These are phyloP conservation scores for Gallinago solitaria DNA, from an alignment of 2,797 vertebrate species.

Conservation along the genomic window DNA sequence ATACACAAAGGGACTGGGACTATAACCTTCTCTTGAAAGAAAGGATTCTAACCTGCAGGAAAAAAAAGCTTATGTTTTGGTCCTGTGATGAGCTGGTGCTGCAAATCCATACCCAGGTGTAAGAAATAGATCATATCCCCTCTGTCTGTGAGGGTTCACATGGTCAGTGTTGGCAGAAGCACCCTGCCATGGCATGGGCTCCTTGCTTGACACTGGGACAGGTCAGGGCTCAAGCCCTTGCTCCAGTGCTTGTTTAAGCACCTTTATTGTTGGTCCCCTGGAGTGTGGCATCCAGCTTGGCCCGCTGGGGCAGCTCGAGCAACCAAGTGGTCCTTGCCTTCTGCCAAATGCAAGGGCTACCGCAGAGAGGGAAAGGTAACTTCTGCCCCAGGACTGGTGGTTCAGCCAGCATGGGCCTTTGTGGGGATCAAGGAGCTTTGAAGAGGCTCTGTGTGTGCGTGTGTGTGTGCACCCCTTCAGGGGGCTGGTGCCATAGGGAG, in stretches of 20 bases:
- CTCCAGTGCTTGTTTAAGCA: background rate
- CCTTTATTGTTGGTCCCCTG: background rate
- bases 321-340: background rate
- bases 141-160: background rate
- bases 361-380: fast-evolving
- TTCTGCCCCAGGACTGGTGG: background rate
- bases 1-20: background rate
- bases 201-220: background rate
- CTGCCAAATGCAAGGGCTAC: background rate
- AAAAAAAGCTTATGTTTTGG: background rate
- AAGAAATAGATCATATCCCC: background rate
- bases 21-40: background rate
- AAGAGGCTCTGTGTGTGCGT: background rate
- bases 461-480: fast-evolving
- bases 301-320: background rate
- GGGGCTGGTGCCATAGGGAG: background rate
- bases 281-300: fast-evolving
- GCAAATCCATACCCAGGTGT: background rate
- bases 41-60: background rate
- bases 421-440: background rate
- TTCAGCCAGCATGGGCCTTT: background rate
- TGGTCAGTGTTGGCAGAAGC: background rate
- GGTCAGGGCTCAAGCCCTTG: background rate
- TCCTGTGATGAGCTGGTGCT: background rate
- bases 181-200: background rate